phyloP scores from a whole-genome alignment of 2,113 vertebrate species.

The Pseudonaja textilis region DNA sequence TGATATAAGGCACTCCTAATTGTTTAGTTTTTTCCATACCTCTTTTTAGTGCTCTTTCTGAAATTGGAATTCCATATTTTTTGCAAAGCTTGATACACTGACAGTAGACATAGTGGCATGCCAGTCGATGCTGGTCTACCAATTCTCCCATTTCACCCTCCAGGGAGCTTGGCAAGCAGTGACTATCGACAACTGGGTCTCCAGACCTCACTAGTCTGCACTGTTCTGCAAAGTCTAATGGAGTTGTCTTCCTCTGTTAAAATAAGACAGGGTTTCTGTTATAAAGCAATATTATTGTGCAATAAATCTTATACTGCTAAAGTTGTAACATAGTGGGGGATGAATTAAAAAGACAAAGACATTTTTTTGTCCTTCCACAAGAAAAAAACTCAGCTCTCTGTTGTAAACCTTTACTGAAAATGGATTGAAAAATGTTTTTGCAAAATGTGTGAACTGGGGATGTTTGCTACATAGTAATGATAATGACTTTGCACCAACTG shows the following conservation, averaged over 20 bases:
- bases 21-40: slow-evolving; percentile 36
- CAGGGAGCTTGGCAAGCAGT: slow-evolving; percentile 52
- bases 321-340: neutral
- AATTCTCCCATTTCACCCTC: slow-evolving; percentile 24
- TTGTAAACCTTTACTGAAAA: neutral
- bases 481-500: neutral
- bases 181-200: slow-evolving; percentile 34
- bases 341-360: neutral
- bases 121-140: neutral
- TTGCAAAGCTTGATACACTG: slow-evolving; percentile 52
- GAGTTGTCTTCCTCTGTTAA: slow-evolving; percentile 34
- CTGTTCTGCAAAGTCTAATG: slow-evolving; percentile 43
- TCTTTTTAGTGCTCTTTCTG: slow-evolving; percentile 51
- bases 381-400: too few relatives aligned
- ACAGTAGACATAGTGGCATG: slow-evolving; percentile 51
- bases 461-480: neutral
- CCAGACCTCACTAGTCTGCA: slow-evolving; percentile 49
- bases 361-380: too few relatives aligned
- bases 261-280: neutral
- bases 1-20: neutral
- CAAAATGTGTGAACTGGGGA: neutral
- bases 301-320: neutral
- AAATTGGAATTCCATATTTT: slow-evolving; percentile 30
- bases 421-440: neutral
- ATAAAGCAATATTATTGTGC: neutral